A percentile compares a stretch with the other conserved stretches of the same genome.
Conservation (phyloP, 1,140 invertebrate genomes). For the Gryllus bimaculatus region DNA sequence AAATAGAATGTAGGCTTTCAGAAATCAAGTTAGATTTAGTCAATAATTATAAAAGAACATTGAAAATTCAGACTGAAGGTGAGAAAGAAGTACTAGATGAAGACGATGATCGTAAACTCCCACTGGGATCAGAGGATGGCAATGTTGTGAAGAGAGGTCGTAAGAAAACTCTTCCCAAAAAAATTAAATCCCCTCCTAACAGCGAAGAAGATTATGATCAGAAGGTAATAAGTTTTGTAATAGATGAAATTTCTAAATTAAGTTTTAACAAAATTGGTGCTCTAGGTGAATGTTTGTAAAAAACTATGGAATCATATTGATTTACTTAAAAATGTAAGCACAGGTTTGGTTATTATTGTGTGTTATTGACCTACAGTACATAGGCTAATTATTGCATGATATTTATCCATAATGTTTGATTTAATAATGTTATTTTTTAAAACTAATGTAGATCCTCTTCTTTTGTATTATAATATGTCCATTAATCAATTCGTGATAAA, state of each 20-base stretch:
- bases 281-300: no score
- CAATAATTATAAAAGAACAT: constrained; percentile 37
- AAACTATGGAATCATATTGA: no score
- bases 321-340: no score
- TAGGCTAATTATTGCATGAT: no score
- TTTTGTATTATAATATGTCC: no score
- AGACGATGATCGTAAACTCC: constrained; percentile 19
- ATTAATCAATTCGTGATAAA: no score
- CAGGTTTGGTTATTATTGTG: no score
- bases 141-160: constrained; percentile 16
- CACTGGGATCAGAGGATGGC: constrained; percentile 12
- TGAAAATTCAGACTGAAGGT: constrained; percentile 24
- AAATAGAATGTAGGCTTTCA: constrained; percentile 41
- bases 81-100: neutral
- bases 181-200: constrained; percentile 12
- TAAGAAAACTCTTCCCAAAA: constrained; percentile 15
- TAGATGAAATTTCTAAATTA: neutral
- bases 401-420: no score
- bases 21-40: constrained; percentile 39
- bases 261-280: no score
- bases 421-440: no score
- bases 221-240: constrained; percentile 6
- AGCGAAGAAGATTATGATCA: constrained; percentile 20
- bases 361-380: no score
- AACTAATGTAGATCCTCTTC: no score